Percentiles rank a stretch among this genome's conserved stretches.
Evolutionary conservation across 2,797 vertebrate genomes (phyloP).

Genomic region (Denticeps clupeoides): DNA sequence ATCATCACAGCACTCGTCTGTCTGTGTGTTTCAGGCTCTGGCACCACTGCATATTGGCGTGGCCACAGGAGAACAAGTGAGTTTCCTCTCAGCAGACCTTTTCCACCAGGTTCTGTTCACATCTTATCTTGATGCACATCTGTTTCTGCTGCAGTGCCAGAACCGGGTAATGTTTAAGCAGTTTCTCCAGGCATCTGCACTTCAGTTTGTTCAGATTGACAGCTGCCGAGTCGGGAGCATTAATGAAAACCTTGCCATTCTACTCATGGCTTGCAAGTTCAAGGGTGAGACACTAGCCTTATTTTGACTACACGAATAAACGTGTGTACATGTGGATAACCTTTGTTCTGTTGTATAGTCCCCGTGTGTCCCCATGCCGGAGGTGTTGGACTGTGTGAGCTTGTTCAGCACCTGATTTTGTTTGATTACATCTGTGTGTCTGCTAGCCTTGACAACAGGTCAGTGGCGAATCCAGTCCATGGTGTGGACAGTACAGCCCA

Average conservation of each 20-base stretch:
- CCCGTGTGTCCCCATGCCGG: constrained; percentile 75
- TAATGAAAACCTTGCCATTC: constrained; percentile 73
- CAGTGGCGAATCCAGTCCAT: too few relatives aligned
- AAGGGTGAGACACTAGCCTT: too few relatives aligned
- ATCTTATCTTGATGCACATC: neutral
- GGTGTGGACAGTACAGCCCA: too few relatives aligned
- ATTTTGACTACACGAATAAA: neutral
- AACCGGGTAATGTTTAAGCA: constrained; percentile 81
- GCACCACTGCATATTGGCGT: constrained; percentile 60
- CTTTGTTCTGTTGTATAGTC: constrained; percentile 41
- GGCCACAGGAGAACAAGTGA: constrained; percentile 68
- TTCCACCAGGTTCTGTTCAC: neutral
- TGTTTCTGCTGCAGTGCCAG: constrained; percentile 48
- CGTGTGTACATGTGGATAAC: neutral
- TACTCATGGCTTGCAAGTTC: constrained; percentile 76
- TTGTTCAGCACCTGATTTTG: constrained; percentile 69
- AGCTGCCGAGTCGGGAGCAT: constrained; percentile 76
- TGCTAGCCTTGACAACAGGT: constrained; percentile 58
- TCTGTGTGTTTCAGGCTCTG: constrained; percentile 52
- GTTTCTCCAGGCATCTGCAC: constrained; percentile 66
- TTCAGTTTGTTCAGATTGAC: constrained; percentile 79
- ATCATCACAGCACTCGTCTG: too few relatives aligned
- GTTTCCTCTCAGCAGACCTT: constrained; percentile 8
- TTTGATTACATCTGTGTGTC: constrained; percentile 67
- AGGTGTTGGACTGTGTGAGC: constrained; percentile 71